Evolutionary conservation across 2,888 invertebrate genomes (phyloP).

Genomic region (Diarsia rubi): DNA sequence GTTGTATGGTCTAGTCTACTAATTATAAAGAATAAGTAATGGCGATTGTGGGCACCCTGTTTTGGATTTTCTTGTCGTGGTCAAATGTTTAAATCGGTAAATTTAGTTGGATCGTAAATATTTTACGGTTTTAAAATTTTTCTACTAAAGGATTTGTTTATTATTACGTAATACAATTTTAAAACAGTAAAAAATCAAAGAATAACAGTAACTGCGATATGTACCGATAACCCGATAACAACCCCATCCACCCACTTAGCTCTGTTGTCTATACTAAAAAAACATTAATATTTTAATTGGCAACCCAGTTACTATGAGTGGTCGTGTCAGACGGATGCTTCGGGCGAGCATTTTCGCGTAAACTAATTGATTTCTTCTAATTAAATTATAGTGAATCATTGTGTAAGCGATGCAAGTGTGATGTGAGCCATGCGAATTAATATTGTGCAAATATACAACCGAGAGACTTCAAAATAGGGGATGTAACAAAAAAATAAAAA

Average conservation of each 20-base stretch:
- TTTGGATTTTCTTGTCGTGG: not conserved
- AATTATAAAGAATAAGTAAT: not conserved
- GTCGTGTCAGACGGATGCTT: slow-evolving; percentile 88
- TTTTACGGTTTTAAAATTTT: not conserved
- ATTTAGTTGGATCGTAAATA: not conserved
- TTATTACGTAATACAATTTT: not conserved
- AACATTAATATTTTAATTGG: slow-evolving; percentile 70
- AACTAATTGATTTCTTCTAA: slow-evolving; percentile 90
- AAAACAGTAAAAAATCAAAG: slow-evolving; percentile 1
- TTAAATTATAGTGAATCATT: slow-evolving; percentile 89
- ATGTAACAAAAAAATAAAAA: slow-evolving; percentile 90
- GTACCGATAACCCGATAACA: slow-evolving; percentile 29
- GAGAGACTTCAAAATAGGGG: slow-evolving; percentile 87
- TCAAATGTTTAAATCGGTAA: not conserved
- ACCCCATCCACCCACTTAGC: slow-evolving; percentile 62
- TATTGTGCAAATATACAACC: slow-evolving; percentile 81
- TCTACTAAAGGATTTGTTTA: not conserved
- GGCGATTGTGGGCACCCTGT: not conserved
- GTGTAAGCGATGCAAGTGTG: slow-evolving; percentile 85
- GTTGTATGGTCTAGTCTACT: not conserved
- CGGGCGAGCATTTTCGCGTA: slow-evolving; percentile 87
- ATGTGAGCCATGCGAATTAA: slow-evolving; percentile 87
- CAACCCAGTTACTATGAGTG: slow-evolving; percentile 86
- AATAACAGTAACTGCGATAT: not conserved
- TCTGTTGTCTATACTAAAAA: slow-evolving; percentile 65